phyloP scores from a whole-genome alignment of 2,113 vertebrate genomes.

The Epinephelus lanceolatus region DNA sequence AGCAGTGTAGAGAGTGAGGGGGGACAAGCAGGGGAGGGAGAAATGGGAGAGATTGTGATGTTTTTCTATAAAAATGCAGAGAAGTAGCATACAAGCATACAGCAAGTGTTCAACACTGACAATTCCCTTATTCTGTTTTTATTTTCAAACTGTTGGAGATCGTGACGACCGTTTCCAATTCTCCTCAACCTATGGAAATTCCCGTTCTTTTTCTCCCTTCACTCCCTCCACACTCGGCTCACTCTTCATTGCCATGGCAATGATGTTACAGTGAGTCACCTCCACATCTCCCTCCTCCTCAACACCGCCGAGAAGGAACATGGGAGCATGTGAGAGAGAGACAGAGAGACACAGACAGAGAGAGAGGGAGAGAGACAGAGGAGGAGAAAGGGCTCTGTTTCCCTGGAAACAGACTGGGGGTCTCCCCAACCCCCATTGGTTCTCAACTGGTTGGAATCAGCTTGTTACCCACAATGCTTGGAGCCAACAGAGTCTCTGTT shows the following conservation, averaged over 20 bases:
- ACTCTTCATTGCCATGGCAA: slow-evolving; percentile 80
- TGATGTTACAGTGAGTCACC: slow-evolving; percentile 84
- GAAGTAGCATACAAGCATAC: background rate
- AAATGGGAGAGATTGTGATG: background rate
- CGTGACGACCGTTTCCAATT: slow-evolving; percentile 42
- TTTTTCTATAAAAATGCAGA: slow-evolving; percentile 11
- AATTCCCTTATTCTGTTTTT: background rate
- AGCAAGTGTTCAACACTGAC: background rate
- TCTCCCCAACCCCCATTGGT: slow-evolving; percentile 77
- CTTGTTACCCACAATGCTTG: slow-evolving; percentile 72
- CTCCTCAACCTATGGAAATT: slow-evolving; percentile 56
- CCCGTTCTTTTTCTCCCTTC: slow-evolving; percentile 47
- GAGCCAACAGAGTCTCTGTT: slow-evolving; percentile 64
- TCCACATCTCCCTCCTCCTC: slow-evolving; percentile 79
- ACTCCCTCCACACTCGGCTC: slow-evolving; percentile 48
- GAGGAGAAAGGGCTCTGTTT: slow-evolving; percentile 76
- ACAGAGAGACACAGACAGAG: slow-evolving; percentile 31
- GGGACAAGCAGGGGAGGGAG: background rate
- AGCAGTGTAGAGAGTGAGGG: background rate
- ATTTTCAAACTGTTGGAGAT: background rate
- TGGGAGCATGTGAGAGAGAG: slow-evolving; percentile 47
- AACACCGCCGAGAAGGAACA: slow-evolving; percentile 71
- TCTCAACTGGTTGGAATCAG: slow-evolving; percentile 77
- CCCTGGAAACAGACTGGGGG: slow-evolving; percentile 84
- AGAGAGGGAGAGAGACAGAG: slow-evolving; percentile 30